phyloP scores from a whole-genome alignment of 2,888 invertebrate species.

The Mesorhabditis spiculigera region DNA sequence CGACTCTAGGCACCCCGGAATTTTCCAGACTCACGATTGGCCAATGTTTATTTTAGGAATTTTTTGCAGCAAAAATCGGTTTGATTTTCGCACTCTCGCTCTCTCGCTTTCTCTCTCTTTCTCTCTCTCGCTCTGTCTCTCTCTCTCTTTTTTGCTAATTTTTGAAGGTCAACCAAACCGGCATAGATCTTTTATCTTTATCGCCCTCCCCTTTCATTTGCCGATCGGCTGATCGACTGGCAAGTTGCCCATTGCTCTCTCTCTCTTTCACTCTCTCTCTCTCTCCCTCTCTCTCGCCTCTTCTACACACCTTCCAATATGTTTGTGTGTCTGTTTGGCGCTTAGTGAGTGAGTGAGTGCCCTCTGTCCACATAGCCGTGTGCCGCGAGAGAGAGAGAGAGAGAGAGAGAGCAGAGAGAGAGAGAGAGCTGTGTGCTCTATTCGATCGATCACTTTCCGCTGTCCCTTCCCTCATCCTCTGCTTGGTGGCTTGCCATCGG shows the following conservation, averaged over 20 bases:
- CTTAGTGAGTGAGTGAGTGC: constrained; percentile 10
- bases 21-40: no score
- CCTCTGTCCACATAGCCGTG: constrained; percentile 14
- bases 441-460: constrained; percentile 1
- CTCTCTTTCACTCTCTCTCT: constrained; percentile 10
- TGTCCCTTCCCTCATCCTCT: constrained; percentile 9
- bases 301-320: constrained; percentile 4
- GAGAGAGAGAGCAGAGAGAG: constrained; percentile 11
- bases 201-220: no score
- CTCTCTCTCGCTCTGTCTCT: no score
- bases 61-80: no score
- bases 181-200: no score
- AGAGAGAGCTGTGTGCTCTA: constrained; percentile 13
- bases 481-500: neutral
- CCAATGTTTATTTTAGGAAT: no score
- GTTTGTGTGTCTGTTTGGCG: neutral
- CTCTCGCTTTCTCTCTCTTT: no score
- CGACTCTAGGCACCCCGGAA: no score
- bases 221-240: no score
- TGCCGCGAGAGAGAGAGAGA: constrained; percentile 12
- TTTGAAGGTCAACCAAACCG: no score
- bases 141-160: no score
- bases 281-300: constrained; percentile 9
- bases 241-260: constrained; percentile 16
- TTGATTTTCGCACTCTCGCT: no score